Percentiles rank a stretch among this genome's conserved stretches.
phyloP scores from a whole-genome alignment of 2,797 vertebrate genomes.

The Oreochromis mossambicus region DNA sequence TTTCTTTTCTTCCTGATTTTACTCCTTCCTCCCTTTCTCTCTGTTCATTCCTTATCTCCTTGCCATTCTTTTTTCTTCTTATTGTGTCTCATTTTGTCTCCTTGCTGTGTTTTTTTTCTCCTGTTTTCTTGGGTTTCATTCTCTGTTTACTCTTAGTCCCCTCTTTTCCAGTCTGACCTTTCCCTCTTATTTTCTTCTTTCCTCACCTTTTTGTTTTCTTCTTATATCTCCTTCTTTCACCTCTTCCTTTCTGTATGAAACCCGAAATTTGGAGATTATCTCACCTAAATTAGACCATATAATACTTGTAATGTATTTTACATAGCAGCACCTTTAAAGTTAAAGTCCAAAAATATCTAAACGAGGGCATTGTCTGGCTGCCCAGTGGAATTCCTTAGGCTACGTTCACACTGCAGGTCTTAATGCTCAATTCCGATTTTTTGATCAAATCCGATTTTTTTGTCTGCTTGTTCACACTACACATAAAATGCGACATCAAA shows the following conservation, averaged over 20 bases:
- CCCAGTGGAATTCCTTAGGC: conserved; percentile 15
- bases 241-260: not conserved
- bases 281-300: not conserved
- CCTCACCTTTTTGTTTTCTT: not conserved
- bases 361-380: not conserved
- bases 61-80: not conserved
- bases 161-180: not conserved
- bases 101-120: not conserved
- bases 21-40: not conserved
- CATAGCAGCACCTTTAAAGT: not conserved
- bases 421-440: too few species aligned
- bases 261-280: not conserved
- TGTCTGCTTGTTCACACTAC: too few species aligned
- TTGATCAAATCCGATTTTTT: too few species aligned
- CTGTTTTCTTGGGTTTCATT: not conserved
- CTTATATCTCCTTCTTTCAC: not conserved
- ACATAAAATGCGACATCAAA: too few species aligned
- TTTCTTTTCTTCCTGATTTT: not conserved
- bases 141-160: not conserved
- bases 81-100: not conserved
- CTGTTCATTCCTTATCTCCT: not conserved
- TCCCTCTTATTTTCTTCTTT: not conserved
- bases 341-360: not conserved
- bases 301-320: not conserved
- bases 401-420: too few species aligned